Percentiles rank a stretch among this genome's conserved stretches.
Evolutionary conservation across 2,888 invertebrate genomes (phyloP).

Genomic region (Oxytorus armatus): DNA sequence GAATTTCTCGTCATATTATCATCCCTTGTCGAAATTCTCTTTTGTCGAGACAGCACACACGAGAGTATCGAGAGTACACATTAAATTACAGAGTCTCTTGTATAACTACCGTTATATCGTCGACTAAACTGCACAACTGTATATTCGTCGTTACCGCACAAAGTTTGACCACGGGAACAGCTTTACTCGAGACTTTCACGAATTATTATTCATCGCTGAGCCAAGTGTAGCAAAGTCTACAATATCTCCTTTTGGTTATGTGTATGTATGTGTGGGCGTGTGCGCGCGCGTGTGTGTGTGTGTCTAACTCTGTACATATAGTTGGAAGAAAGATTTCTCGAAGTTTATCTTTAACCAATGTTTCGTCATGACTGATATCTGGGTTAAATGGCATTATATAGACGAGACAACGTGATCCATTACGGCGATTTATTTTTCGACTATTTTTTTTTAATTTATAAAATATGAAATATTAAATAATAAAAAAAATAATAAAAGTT

Average conservation of each 20-base stretch:
- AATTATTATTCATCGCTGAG: conserved; percentile 54
- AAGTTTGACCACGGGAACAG: conserved; percentile 30
- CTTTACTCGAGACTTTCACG: conserved; percentile 34
- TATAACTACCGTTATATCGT: conserved; percentile 8
- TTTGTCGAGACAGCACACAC: not conserved
- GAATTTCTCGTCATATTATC: not conserved
- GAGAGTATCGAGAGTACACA: not conserved
- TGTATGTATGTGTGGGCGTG: too few species aligned
- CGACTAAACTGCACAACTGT: not conserved
- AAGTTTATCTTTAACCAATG: conserved; percentile 27
- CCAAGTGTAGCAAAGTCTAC: conserved; percentile 11
- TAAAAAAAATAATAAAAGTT: too few species aligned
- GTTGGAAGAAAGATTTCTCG: conserved; percentile 5
- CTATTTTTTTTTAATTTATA: too few species aligned
- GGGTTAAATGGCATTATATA: conserved; percentile 2
- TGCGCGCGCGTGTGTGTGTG: not conserved
- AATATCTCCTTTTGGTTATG: not conserved
- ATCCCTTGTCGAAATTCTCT: not conserved
- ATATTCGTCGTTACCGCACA: conserved; percentile 11
- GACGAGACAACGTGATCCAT: too few species aligned
- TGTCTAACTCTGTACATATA: not conserved
- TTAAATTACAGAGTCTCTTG: conserved; percentile 8
- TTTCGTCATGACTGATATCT: conserved; percentile 29
- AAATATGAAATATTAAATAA: too few species aligned
- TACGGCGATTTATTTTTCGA: not conserved